Evolutionary conservation across 2,113 vertebrate species (phyloP), one percentile per base, ranked within the genome.

Genomic region (Aldabrachelys gigantea): DNA sequence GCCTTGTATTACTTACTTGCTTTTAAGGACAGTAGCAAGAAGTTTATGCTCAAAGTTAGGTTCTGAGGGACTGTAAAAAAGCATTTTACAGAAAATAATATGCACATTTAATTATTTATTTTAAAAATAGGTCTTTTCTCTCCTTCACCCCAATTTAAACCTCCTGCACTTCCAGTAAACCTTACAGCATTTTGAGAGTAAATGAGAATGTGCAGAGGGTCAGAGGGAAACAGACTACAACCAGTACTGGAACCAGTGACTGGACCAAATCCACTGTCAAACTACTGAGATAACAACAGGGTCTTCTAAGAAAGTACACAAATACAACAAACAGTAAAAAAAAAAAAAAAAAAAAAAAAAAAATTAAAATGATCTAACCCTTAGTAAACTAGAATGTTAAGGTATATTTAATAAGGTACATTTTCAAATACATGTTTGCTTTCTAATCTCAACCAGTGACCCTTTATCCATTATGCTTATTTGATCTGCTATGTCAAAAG

Each of bases 401-500:
- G 21, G 53, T 54, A 54, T 54, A 54, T 54, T 54, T 17, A 53
- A 56, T 56, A 91, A 89, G 17, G 44, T 89, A 47, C 47, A 19
- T 88, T 50, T 53, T 78, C 49, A 96, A 94, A 82, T 52, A 69
- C 14, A 57, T 38, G 24, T 59, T 76, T 80, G 19, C 16, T 92
- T 87, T 87, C 44, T 80, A 80, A 87, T 72, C 81, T 44, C 69
- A 91, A 76, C 69, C 81, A 83, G 80, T 29, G 53, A 52, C 82
- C 87, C 69, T 69, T 79, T 86, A 69, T 24, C 7, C n/a, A 65
- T 69, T 53, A 76, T 1, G 10, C 72, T 82, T 80, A 80, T 49
- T 84, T 82, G 78, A 91, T 92, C 62, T 53, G 54, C 52, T 31
- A 47, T 52, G 90, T 86, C 87, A 95, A 81, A 89, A 90, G 80